Evolutionary conservation across 2,797 vertebrate genomes (phyloP).

Genomic region (Capromys pilorides): DNA sequence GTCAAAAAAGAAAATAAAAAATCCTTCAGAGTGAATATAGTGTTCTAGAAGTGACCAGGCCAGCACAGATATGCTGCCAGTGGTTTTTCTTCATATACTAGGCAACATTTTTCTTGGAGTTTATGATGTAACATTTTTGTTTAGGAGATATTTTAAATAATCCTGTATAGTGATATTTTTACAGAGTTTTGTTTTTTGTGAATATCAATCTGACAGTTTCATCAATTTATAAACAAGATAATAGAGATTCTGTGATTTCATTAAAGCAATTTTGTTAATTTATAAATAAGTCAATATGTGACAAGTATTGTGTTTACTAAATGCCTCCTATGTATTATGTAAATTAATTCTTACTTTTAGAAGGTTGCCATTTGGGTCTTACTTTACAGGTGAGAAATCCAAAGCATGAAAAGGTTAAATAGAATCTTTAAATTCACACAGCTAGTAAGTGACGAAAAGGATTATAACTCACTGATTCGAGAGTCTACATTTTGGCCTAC

Average conservation of each 20-base stretch:
- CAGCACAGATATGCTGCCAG: neutral
- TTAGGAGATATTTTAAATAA: neutral
- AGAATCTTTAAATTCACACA: conserved; percentile 37
- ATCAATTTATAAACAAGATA: conserved; percentile 32
- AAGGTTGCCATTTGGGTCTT: conserved; percentile 7
- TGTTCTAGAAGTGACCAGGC: neutral
- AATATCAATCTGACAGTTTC: conserved; percentile 10
- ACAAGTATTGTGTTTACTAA: neutral
- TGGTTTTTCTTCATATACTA: conserved; percentile 1
- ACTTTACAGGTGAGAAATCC: neutral
- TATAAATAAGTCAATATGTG: neutral
- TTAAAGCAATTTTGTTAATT: conserved; percentile 33
- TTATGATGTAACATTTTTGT: neutral
- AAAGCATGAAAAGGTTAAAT: conserved; percentile 1
- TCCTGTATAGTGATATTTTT: neutral
- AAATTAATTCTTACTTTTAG: conserved; percentile 30
- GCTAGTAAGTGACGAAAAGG: neutral
- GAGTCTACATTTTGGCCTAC: conserved; percentile 13
- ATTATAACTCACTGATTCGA: neutral
- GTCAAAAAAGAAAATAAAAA: too few species aligned
- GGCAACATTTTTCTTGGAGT: conserved; percentile 7
- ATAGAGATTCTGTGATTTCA: neutral
- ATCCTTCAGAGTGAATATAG: neutral
- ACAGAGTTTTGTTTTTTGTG: conserved; percentile 12
- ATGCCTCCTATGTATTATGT: conserved; percentile 6